Conservation (phyloP, 1,140 invertebrate genomes). For the Anadara kagoshimensis region DNA sequence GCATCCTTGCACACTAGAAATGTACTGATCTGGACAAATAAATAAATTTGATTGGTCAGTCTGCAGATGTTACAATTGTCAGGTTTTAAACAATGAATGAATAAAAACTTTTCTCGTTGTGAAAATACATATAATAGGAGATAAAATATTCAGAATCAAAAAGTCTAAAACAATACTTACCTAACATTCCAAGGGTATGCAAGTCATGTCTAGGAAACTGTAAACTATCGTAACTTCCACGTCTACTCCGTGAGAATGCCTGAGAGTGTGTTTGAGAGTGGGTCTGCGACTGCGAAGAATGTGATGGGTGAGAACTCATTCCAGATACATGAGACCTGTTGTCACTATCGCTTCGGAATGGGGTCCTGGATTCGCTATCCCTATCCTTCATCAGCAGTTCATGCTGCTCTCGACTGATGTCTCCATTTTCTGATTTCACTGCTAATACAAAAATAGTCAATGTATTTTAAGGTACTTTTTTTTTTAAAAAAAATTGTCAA, state of each 20-base stretch:
- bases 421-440: slow-evolving; percentile 76
- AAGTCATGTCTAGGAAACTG: slow-evolving; percentile 83
- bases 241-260: slow-evolving; percentile 76
- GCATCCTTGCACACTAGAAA: too few species aligned
- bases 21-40: too few species aligned
- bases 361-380: slow-evolving; percentile 59
- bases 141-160: background rate
- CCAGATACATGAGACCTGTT: slow-evolving; percentile 83
- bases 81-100: too few species aligned
- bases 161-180: slow-evolving; percentile 65
- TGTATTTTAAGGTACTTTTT: too few species aligned
- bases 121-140: background rate
- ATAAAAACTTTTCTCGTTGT: too few species aligned
- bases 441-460: background rate
- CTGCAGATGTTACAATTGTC: too few species aligned
- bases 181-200: slow-evolving; percentile 86
- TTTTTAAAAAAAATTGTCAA: too few species aligned
- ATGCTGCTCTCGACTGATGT: slow-evolving; percentile 74
- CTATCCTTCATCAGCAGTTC: slow-evolving; percentile 68
- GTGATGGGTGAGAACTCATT: slow-evolving; percentile 67
- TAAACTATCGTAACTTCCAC: slow-evolving; percentile 86
- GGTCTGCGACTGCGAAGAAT: slow-evolving; percentile 57
- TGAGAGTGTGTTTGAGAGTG: slow-evolving; percentile 66
- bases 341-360: slow-evolving; percentile 83
- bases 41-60: too few species aligned